These are phyloP conservation scores for Rhadinocentrus ornatus DNA, from an alignment of 2,797 vertebrate species.

Conservation along the genomic window DNA sequence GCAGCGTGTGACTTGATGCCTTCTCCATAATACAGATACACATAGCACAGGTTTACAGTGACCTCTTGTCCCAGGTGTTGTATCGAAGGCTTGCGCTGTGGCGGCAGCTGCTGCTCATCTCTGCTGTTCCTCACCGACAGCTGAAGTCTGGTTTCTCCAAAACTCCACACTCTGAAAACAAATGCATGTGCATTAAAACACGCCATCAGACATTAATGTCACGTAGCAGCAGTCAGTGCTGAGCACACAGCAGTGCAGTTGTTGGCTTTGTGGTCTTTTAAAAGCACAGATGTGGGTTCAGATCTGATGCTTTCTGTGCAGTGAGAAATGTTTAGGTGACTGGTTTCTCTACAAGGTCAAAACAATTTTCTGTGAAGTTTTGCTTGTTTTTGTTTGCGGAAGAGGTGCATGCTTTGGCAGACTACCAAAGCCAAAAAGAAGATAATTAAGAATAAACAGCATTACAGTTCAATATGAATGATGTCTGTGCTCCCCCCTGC, in stretches of 20 bases:
- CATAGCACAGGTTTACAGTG: constrained; percentile 11
- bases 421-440: not conserved
- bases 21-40: not conserved
- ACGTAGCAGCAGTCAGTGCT: not conserved
- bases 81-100: constrained; percentile 38
- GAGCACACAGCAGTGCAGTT: not conserved
- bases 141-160: constrained; percentile 76
- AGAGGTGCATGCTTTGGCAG: not conserved
- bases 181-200: constrained; percentile 1
- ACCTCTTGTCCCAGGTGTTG: constrained; percentile 63
- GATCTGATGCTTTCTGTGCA: not conserved
- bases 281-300: not conserved
- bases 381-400: not conserved
- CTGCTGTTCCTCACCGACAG: constrained; percentile 66
- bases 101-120: constrained; percentile 52
- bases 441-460: not conserved
- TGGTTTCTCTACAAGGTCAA: not conserved
- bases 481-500: not conserved
- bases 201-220: not conserved
- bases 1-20: not conserved
- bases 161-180: constrained; percentile 77
- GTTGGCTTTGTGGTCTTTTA: constrained; percentile 11
- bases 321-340: not conserved
- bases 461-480: constrained; percentile 3
- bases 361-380: not conserved